A percentile compares a stretch with the other conserved stretches of the same genome.
phyloP scores from a whole-genome alignment of 2,888 invertebrate species.

The Pseudeuparius sepicola region DNA sequence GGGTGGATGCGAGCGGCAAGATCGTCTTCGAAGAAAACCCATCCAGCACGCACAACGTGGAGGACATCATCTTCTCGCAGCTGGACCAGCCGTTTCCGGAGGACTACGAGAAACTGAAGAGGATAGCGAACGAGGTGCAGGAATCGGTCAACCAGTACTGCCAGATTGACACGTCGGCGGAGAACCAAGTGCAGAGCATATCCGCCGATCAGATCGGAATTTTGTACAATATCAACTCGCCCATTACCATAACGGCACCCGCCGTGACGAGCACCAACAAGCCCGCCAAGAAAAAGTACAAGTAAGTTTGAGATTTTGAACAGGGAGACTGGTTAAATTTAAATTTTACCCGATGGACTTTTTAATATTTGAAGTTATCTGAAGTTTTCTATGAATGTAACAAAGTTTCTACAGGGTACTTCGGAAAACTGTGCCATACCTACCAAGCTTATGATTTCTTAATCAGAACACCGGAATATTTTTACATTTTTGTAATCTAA shows the following conservation, averaged over 20 bases:
- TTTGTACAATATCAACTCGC: slow-evolving; percentile 35
- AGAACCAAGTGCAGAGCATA: slow-evolving; percentile 44
- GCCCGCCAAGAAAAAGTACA: too few species aligned
- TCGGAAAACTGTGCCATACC: too few species aligned
- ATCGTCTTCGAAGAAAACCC: slow-evolving; percentile 41
- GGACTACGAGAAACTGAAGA: slow-evolving; percentile 75
- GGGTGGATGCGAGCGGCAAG: slow-evolving; percentile 37
- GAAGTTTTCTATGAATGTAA: too few species aligned
- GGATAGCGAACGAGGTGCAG: slow-evolving; percentile 73
- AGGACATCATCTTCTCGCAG: slow-evolving; percentile 59
- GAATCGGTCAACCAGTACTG: slow-evolving; percentile 67
- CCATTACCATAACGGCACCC: slow-evolving; percentile 44
- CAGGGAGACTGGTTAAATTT: too few species aligned
- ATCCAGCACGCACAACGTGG: slow-evolving; percentile 53
- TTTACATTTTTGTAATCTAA: too few species aligned
- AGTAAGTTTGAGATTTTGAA: too few species aligned
- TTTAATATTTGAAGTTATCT: too few species aligned
- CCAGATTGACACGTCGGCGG: slow-evolving; percentile 40
- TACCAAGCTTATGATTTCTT: too few species aligned
- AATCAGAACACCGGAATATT: too few species aligned
- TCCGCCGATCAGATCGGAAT: slow-evolving; percentile 35
- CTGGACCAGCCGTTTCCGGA: slow-evolving; percentile 61
- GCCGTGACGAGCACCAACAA: slow-evolving; percentile 51
- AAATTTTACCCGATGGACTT: too few species aligned
- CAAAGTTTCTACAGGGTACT: too few species aligned